Percentiles rank a stretch among this genome's conserved stretches.
These are phyloP conservation scores for Pristionchus exspectatus DNA, from an alignment of 2,888 invertebrate genomes.

Conservation along the genomic window DNA sequence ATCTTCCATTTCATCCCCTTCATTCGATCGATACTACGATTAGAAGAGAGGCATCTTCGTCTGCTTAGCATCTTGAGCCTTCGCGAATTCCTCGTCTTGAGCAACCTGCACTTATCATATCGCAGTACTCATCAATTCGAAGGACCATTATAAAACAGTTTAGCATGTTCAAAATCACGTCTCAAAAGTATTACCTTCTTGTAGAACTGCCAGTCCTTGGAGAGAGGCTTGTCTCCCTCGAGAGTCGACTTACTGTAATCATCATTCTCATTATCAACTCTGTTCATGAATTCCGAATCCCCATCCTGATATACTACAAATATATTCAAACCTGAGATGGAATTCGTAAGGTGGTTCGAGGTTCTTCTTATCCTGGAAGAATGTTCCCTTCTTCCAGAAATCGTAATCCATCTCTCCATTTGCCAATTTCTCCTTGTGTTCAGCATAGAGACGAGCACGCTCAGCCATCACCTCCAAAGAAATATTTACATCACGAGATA, in stretches of 20 bases:
- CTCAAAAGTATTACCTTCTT: conserved; percentile 66
- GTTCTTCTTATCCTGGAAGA: conserved; percentile 77
- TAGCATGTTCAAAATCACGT: background rate
- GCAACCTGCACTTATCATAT: conserved; percentile 60
- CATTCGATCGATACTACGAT: conserved; percentile 41
- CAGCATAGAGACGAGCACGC: conserved; percentile 65
- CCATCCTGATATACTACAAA: too few relatives aligned
- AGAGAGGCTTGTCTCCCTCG: conserved; percentile 77
- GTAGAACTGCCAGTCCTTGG: conserved; percentile 79
- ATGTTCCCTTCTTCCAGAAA: conserved; percentile 78
- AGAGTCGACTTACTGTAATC: conserved; percentile 66
- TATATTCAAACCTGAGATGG: conserved; percentile 60
- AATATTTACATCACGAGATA: background rate
- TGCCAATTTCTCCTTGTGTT: conserved; percentile 64
- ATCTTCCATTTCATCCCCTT: background rate
- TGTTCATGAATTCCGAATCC: background rate
- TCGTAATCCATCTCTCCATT: conserved; percentile 74
- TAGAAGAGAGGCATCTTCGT: conserved; percentile 72
- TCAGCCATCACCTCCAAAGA: conserved; percentile 72
- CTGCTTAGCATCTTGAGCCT: conserved; percentile 72
- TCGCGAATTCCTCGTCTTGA: conserved; percentile 77
- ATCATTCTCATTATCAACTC: background rate
- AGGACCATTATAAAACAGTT: background rate
- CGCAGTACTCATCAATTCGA: background rate
- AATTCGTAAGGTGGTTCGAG: conserved; percentile 75